Percentiles rank a stretch among this genome's conserved stretches.
Conservation (phyloP, 1,140 invertebrate genomes). For the Drosophila pachea region DNA sequence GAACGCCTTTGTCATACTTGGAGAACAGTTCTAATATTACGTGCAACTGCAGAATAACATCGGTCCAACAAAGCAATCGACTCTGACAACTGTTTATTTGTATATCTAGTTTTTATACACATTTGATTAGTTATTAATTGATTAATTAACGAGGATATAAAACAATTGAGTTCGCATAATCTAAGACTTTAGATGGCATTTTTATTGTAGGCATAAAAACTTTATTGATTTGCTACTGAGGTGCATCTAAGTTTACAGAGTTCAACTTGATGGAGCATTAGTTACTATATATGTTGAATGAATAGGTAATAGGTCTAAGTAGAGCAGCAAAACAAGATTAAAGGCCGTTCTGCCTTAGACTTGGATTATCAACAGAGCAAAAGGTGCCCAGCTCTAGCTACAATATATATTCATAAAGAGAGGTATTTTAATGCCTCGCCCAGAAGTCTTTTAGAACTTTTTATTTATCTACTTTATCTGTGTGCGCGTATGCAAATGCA, state of each 20-base stretch:
- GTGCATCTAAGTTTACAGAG: neutral
- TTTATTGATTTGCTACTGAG: slow-evolving; percentile 45
- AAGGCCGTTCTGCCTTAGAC: no score
- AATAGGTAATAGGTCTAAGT: no score
- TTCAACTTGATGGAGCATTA: slow-evolving; percentile 1
- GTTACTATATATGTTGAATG: no score
- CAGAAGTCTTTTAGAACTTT: neutral
- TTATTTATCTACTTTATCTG: neutral
- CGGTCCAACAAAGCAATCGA: slow-evolving; percentile 26
- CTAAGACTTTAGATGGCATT: slow-evolving; percentile 56
- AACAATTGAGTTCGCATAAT: slow-evolving; percentile 36
- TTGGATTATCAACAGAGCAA: no score
- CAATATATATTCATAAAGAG: neutral
- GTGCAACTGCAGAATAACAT: slow-evolving; percentile 5
- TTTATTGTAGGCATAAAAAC: slow-evolving; percentile 55
- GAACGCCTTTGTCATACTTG: slow-evolving; percentile 13
- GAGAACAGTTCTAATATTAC: slow-evolving; percentile 12
- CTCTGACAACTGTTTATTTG: slow-evolving; percentile 38
- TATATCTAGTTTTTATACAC: slow-evolving; percentile 13
- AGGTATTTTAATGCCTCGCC: no score
- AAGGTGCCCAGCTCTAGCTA: no score
- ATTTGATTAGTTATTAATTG: slow-evolving; percentile 51
- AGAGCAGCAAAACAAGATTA: no score
- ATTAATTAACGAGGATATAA: slow-evolving; percentile 57
- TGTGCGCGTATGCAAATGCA: neutral